Evolutionary conservation across 2,113 vertebrate genomes (phyloP).

Genomic region (Junco hyemalis): DNA sequence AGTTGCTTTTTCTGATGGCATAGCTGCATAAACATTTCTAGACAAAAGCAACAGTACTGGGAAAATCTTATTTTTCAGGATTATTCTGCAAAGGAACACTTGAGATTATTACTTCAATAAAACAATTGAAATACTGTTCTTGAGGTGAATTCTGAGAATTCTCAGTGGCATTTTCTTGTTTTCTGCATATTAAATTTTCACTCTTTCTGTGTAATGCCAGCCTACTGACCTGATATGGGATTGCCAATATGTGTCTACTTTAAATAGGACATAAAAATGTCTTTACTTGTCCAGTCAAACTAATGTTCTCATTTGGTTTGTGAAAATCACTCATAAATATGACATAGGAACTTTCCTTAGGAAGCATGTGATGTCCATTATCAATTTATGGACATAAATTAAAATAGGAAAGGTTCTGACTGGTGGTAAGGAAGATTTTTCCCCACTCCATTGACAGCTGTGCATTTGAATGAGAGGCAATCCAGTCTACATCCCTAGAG

Average conservation of each 20-base stretch:
- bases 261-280: neutral
- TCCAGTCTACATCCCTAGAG: neutral
- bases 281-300: neutral
- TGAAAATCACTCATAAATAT: neutral
- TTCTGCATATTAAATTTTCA: neutral
- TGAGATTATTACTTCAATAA: neutral
- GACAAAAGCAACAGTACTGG: neutral
- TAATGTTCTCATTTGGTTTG: neutral
- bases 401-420: neutral
- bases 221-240: fast-evolving
- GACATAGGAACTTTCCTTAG: neutral
- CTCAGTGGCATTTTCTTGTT: neutral
- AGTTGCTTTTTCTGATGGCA: neutral
- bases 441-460: neutral
- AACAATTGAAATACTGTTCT: neutral
- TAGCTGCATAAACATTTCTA: neutral
- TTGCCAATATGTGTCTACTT: neutral
- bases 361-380: neutral
- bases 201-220: neutral
- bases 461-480: neutral
- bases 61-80: neutral
- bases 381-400: neutral
- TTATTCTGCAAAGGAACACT: neutral
- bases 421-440: neutral
- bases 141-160: neutral